phyloP scores from a whole-genome alignment of 2,797 vertebrate genomes.

The Sphenodon punctatus region DNA sequence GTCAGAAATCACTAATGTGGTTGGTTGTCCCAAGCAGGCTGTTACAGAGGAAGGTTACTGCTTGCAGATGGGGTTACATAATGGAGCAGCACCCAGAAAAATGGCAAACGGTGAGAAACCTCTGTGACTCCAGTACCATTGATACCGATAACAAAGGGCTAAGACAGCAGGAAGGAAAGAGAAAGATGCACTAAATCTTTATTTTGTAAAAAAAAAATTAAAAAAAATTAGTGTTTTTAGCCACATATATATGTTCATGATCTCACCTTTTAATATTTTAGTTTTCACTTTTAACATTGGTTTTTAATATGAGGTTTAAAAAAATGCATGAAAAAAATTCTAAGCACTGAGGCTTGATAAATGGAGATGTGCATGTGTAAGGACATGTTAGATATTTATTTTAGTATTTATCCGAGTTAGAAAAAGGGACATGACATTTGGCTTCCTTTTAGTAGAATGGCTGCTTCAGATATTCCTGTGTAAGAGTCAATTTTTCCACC shows the following conservation, averaged over 20 bases:
- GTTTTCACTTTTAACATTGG: slow-evolving; percentile 45
- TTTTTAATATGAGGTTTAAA: slow-evolving; percentile 64
- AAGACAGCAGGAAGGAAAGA: slow-evolving; percentile 52
- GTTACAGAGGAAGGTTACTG: neutral
- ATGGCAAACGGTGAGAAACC: slow-evolving; percentile 33
- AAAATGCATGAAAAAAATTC: slow-evolving; percentile 20
- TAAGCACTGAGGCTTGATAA: slow-evolving; percentile 59
- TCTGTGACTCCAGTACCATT: slow-evolving; percentile 45
- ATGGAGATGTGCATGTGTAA: slow-evolving; percentile 51
- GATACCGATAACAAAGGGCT: slow-evolving; percentile 46
- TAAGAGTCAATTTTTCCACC: slow-evolving; percentile 5
- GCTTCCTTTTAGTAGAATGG: slow-evolving; percentile 41
- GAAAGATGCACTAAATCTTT: slow-evolving; percentile 72
- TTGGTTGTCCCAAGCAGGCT: neutral
- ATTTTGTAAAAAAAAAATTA: slow-evolving; percentile 60
- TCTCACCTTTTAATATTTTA: slow-evolving; percentile 53
- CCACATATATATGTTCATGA: slow-evolving; percentile 61
- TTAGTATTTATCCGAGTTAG: slow-evolving; percentile 54
- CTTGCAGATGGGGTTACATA: slow-evolving; percentile 49
- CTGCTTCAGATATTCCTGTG: slow-evolving; percentile 54
- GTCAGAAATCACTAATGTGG: slow-evolving; percentile 40
- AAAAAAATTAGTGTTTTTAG: slow-evolving; percentile 50
- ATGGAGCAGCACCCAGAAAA: neutral
- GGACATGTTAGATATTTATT: slow-evolving; percentile 58
- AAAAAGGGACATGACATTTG: slow-evolving; percentile 47